Conservation (phyloP, 2,113 vertebrate genomes). For the Pedetes capensis region DNA sequence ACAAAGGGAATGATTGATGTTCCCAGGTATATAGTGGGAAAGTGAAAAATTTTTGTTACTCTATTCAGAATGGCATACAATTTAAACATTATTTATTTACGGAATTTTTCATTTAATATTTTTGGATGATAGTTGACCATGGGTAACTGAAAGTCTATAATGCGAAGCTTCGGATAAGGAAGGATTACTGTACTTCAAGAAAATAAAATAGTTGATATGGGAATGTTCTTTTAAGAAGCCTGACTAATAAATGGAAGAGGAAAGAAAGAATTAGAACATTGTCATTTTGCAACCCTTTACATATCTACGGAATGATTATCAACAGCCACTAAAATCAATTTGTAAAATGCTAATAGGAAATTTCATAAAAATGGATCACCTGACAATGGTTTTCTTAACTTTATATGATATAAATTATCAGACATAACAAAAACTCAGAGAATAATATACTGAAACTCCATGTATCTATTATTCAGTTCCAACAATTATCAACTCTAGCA, state of each 20-base stretch:
- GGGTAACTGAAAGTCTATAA: too few species aligned
- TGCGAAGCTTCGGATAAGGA: too few species aligned
- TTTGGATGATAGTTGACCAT: too few species aligned
- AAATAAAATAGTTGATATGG: background rate
- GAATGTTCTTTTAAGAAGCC: slow-evolving; percentile 21
- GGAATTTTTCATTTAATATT: too few species aligned
- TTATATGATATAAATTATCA: background rate
- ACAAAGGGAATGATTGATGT: background rate
- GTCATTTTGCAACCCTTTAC: background rate
- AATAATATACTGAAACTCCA: background rate
- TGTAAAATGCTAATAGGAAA: background rate
- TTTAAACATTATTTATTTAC: too few species aligned
- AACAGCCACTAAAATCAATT: slow-evolving; percentile 25
- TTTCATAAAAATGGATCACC: background rate
- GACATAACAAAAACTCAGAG: slow-evolving; percentile 19
- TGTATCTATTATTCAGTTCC: background rate
- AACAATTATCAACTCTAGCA: background rate
- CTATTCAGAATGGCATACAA: too few species aligned
- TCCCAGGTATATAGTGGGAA: background rate
- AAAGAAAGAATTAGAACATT: slow-evolving; percentile 31
- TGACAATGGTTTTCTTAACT: background rate
- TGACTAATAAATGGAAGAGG: slow-evolving; percentile 36
- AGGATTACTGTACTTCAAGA: background rate
- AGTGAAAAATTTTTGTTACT: too few species aligned
- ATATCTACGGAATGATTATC: background rate